Base-by-base conservation (phyloP, 2,888 invertebrate genomes). In the Zygaena filipendulae region DNA sequence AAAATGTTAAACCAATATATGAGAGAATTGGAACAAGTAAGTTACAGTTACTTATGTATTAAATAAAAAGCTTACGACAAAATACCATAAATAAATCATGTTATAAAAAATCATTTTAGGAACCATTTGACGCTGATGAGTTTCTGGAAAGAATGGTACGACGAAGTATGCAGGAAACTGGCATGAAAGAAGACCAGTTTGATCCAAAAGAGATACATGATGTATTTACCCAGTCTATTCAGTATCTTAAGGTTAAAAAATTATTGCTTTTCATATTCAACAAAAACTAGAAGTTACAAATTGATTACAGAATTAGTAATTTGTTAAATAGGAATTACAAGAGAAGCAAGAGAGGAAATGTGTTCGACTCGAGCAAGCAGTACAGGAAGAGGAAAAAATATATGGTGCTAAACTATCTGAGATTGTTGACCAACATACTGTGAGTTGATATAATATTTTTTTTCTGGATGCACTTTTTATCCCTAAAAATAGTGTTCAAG, bases 71-170 rank as follows among this genome's bases (percentile, higher is more conserved):
- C n/a, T n/a, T n/a, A n/a, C n/a, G n/a, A n/a, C n/a, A n/a, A n/a
- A n/a, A n/a, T n/a, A n/a, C n/a, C n/a, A n/a, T n/a, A n/a, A n/a
- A n/a, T n/a, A n/a, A n/a, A n/a, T n/a, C n/a, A n/a, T n/a, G n/a
- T n/a, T n/a, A n/a, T n/a, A n/a, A n/a, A n/a, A n/a, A n/a, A n/a
- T n/a, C n/a, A n/a, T 64, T 70, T 30, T 49, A 98, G 95, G 97
- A 97, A 57, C 95, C 97, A 0, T 98, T 97, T 61, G 95, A 97
- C 77, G 90, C 96, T 7, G 94, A 95, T 53, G 97, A 97, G 60
- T 98, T 98, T 80, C 96, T 99, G 2, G 98, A 99, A 63, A 84
- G 97, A 30, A 82, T 98, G 53, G 97, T 97, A 20, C 95, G 97
- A 88, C 85, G 96, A 44, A 93, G 95, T 25, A 92, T 94, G 59